phyloP scores from a whole-genome alignment of 2,113 vertebrate species.

The Nothoprocta pentlandii region DNA sequence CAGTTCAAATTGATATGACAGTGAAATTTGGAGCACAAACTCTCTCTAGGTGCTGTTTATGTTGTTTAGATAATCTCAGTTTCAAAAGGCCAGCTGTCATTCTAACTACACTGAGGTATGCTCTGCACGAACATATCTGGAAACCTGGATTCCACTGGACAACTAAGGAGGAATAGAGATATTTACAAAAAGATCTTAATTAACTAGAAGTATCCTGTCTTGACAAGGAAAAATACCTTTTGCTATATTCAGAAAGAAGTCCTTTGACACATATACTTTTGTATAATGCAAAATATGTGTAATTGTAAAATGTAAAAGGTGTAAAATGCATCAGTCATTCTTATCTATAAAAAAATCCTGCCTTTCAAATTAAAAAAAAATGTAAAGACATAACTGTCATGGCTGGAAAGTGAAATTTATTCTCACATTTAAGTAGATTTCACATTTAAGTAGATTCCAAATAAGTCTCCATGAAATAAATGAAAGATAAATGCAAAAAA shows the following conservation, averaged over 20 bases:
- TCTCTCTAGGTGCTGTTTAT: neutral
- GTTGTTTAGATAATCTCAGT: neutral
- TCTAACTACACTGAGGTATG: neutral
- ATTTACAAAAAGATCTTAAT: conserved; percentile 6
- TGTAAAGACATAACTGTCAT: neutral
- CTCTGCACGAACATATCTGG: neutral
- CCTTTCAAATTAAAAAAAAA: neutral
- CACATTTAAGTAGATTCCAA: neutral
- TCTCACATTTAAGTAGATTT: neutral
- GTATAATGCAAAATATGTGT: too few relatives aligned
- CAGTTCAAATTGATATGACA: neutral
- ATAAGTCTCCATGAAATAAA: neutral
- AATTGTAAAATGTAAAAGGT: too few relatives aligned
- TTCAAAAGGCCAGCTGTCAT: neutral
- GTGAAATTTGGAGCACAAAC: neutral
- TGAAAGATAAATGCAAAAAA: neutral
- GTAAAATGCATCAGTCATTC: neutral
- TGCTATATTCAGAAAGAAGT: neutral
- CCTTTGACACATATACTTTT: neutral
- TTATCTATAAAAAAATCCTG: neutral
- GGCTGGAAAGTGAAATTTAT: neutral
- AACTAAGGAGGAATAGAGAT: neutral
- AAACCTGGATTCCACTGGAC: neutral
- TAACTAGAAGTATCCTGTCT: neutral
- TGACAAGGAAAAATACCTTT: neutral